Percentiles rank a stretch among this genome's conserved stretches.
phyloP scores from a whole-genome alignment of 2,888 invertebrate genomes.

The Netelia inedita region DNA sequence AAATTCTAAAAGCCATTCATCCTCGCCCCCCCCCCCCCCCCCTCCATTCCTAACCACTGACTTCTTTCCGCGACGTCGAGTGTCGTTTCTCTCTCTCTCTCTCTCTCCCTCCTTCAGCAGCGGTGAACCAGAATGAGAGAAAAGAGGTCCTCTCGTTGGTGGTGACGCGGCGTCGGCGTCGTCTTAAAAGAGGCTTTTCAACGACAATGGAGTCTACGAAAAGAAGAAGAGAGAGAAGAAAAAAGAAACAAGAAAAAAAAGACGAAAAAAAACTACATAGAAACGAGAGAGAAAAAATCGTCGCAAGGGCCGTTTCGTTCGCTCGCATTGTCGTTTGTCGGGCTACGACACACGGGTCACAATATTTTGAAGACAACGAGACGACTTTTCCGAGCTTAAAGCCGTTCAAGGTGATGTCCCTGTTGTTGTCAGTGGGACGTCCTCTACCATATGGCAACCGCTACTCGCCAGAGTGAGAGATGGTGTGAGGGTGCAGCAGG shows the following conservation, averaged over 20 bases:
- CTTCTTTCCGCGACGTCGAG: conserved; percentile 11
- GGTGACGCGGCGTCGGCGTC: conserved; percentile 49
- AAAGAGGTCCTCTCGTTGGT: neutral
- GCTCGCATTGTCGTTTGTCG: conserved; percentile 72
- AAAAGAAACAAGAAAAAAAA: neutral
- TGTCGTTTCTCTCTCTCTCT: conserved; percentile 24
- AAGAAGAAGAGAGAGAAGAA: conserved; percentile 24
- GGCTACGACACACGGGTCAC: conserved; percentile 74
- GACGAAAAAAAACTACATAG: neutral
- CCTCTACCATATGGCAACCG: conserved; percentile 62
- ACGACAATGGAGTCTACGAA: conserved; percentile 44
- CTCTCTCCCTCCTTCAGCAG: conserved; percentile 36
- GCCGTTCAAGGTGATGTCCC: conserved; percentile 56
- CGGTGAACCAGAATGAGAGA: conserved; percentile 45
- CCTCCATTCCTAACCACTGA: neutral
- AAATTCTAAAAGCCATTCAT: conserved; percentile 48
- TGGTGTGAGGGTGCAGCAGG: neutral
- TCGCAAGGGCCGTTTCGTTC: conserved; percentile 44
- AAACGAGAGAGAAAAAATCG: conserved; percentile 31
- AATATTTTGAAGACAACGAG: conserved; percentile 75
- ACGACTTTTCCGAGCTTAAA: conserved; percentile 70
- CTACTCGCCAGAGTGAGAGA: neutral
- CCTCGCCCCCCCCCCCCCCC: neutral
- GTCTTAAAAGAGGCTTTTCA: conserved; percentile 36
- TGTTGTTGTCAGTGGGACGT: conserved; percentile 68